Evolutionary conservation across 2,888 invertebrate species (phyloP).

Genomic region (Galerucella pusilla): DNA sequence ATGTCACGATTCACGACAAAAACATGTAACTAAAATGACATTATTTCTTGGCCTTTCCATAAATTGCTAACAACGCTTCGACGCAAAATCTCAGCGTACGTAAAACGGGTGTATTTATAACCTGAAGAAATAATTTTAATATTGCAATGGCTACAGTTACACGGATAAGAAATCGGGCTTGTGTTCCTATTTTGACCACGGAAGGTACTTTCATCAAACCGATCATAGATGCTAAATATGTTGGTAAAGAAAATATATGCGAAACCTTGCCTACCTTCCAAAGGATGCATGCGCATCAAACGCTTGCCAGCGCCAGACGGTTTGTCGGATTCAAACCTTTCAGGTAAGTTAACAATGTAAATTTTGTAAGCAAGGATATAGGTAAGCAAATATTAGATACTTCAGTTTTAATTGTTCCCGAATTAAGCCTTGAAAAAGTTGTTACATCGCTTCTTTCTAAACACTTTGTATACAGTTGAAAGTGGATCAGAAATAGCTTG

Average conservation of each 20-base stretch:
- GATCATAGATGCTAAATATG: slow-evolving; percentile 52
- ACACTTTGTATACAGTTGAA: too few species aligned
- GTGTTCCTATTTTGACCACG: slow-evolving; percentile 63
- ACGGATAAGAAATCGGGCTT: slow-evolving; percentile 57
- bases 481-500: too few species aligned
- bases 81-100: slow-evolving; percentile 3
- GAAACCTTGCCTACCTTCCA: slow-evolving; percentile 62
- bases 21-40: slow-evolving; percentile 25
- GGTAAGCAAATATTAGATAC: too few species aligned
- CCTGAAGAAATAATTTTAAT: background rate
- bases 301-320: slow-evolving; percentile 67
- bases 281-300: slow-evolving; percentile 68
- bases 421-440: too few species aligned
- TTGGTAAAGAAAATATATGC: slow-evolving; percentile 60
- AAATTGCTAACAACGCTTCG: background rate
- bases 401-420: too few species aligned
- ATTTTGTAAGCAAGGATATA: background rate
- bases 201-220: slow-evolving; percentile 66
- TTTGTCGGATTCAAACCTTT: slow-evolving; percentile 64
- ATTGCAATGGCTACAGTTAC: slow-evolving; percentile 40
- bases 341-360: slow-evolving; percentile 42
- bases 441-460: too few species aligned
- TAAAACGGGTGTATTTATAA: background rate
- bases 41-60: slow-evolving; percentile 9
- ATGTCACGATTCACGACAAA: slow-evolving; percentile 23